phyloP scores from a whole-genome alignment of 2,113 vertebrate genomes.

The Cebus imitator region DNA sequence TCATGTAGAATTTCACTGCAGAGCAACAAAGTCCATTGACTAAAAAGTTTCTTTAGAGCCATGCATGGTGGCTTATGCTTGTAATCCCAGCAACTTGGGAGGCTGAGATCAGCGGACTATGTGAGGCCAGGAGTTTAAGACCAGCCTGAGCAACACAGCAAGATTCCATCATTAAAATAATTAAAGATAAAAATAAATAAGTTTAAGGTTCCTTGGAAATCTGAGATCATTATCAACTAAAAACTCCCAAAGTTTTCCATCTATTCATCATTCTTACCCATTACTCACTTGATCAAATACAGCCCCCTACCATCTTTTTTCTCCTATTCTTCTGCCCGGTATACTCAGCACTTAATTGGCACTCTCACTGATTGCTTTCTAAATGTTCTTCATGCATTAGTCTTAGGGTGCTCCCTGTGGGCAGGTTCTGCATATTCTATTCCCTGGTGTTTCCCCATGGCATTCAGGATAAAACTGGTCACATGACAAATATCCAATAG shows the following conservation, averaged over 20 bases:
- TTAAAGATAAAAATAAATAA: background rate
- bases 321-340: background rate
- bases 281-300: background rate
- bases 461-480: background rate
- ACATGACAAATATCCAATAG: background rate
- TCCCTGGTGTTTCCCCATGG: background rate
- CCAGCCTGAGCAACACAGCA: background rate
- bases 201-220: background rate
- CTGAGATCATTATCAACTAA: conserved; percentile 7
- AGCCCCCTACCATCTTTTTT: background rate
- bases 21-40: background rate
- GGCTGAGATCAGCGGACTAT: background rate
- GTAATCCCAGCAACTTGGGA: background rate
- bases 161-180: background rate
- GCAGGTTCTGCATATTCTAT: background rate
- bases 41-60: background rate
- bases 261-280: background rate
- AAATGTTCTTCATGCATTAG: background rate
- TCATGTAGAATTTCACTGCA: background rate
- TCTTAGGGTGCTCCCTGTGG: background rate
- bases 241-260: background rate
- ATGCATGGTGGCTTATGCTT: background rate
- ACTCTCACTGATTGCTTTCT: background rate
- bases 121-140: background rate
- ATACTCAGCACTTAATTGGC: background rate